phyloP scores from a whole-genome alignment of 1,140 invertebrate species.

The Drosophila novamexicana region DNA sequence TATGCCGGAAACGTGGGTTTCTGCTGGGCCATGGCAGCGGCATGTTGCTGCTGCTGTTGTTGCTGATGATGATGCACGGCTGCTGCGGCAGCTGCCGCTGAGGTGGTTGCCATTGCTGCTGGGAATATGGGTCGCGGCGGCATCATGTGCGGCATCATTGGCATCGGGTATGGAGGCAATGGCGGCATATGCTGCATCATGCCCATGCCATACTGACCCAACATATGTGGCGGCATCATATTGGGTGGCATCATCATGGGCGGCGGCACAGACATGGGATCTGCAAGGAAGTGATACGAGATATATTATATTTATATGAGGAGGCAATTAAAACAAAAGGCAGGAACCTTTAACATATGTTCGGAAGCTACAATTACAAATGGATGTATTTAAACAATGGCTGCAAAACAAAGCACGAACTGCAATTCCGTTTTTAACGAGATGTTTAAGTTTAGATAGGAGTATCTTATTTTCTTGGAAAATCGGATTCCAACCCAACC shows the following conservation, averaged over 20 bases:
- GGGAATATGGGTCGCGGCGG: conserved; percentile 92
- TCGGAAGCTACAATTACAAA: no score
- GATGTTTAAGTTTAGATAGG: no score
- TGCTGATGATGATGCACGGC: conserved; percentile 68
- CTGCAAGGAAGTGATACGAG: conserved; percentile 20
- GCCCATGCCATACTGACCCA: conserved; percentile 86
- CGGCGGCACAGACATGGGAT: conserved; percentile 84
- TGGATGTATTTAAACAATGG: background rate
- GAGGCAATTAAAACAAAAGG: no score
- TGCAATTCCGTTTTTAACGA: no score
- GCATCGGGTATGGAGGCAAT: conserved; percentile 86
- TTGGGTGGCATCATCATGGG: conserved; percentile 86
- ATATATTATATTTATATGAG: no score
- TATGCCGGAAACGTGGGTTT: conserved; percentile 93
- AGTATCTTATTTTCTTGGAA: no score
- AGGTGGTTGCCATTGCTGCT: conserved; percentile 88
- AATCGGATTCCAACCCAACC: no score
- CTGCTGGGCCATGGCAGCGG: conserved; percentile 86
- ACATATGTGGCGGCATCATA: conserved; percentile 87
- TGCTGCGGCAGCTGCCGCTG: conserved; percentile 85
- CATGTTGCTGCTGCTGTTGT: conserved; percentile 57
- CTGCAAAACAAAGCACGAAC: no score
- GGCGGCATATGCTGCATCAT: conserved; percentile 86
- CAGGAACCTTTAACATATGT: no score
- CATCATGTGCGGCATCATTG: conserved; percentile 88